A percentile compares a stretch with the other conserved stretches of the same genome.
phyloP scores from a whole-genome alignment of 2,113 vertebrate species.

The Halichoeres trimaculatus region DNA sequence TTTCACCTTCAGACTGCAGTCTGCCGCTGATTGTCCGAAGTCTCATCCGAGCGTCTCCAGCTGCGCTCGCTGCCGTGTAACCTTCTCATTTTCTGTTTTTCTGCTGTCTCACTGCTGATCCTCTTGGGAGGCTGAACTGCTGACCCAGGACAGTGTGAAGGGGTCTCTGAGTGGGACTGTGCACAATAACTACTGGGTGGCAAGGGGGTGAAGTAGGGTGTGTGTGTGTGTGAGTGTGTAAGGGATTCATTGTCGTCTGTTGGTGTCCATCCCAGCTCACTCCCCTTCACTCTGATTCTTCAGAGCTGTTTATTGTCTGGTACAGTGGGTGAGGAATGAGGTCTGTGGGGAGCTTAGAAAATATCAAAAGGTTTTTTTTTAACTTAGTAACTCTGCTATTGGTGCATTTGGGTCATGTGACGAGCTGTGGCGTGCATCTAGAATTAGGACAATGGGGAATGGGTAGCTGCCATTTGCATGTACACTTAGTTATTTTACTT shows the following conservation, averaged over 20 bases:
- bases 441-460: conserved; percentile 72
- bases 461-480: conserved; percentile 35
- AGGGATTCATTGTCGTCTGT: conserved; percentile 58
- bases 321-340: conserved; percentile 67
- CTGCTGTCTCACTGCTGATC: conserved; percentile 29
- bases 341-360: conserved; percentile 56
- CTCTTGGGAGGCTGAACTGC: conserved; percentile 43
- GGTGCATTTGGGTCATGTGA: conserved; percentile 62
- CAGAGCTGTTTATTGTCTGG: conserved; percentile 64
- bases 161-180: conserved; percentile 52
- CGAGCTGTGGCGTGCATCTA: conserved; percentile 35
- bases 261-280: conserved; percentile 20
- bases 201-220: conserved; percentile 10
- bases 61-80: conserved; percentile 39
- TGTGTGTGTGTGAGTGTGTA: conserved; percentile 7
- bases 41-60: conserved; percentile 50
- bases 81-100: conserved; percentile 46
- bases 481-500: conserved; percentile 15
- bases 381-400: conserved; percentile 27
- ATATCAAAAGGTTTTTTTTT: conserved; percentile 49
- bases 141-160: conserved; percentile 44
- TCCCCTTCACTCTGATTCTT: conserved; percentile 29
- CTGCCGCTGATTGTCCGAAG: conserved; percentile 32
- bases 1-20: conserved; percentile 50
- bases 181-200: conserved; percentile 49